These are phyloP conservation scores for Mus pahari DNA, from an alignment of 2,113 vertebrate species.

Conservation along the genomic window DNA sequence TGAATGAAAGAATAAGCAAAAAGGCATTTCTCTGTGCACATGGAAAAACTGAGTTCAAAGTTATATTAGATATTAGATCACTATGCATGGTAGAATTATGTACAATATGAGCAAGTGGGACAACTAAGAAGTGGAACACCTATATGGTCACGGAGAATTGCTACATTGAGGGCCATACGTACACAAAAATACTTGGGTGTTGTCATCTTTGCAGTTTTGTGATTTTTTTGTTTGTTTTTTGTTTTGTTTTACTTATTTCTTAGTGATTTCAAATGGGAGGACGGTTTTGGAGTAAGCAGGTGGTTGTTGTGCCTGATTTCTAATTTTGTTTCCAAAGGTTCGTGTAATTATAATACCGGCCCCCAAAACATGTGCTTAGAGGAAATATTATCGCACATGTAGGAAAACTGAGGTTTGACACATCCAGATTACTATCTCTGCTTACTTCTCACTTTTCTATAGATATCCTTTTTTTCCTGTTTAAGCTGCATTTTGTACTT, in stretches of 20 bases:
- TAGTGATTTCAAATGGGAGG: slow-evolving; percentile 28
- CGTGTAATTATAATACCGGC: slow-evolving; percentile 18
- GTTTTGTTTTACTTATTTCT: background rate
- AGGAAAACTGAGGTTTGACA: background rate
- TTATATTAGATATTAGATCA: background rate
- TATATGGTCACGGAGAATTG: background rate
- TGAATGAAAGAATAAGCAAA: background rate
- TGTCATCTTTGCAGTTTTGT: background rate
- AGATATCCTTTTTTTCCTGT: too few relatives aligned
- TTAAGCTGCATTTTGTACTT: too few relatives aligned
- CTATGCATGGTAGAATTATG: background rate
- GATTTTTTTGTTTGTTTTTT: background rate
- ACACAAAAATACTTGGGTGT: background rate
- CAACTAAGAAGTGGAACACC: background rate
- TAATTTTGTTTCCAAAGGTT: slow-evolving; percentile 50
- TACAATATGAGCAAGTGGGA: background rate
- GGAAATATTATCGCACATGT: slow-evolving; percentile 5
- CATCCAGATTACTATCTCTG: background rate
- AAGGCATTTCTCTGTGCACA: background rate
- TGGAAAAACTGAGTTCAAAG: background rate
- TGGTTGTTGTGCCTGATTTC: slow-evolving; percentile 40
- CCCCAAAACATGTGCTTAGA: background rate
- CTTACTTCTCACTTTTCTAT: slow-evolving; percentile 24
- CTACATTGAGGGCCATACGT: background rate
- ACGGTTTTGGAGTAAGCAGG: slow-evolving; percentile 18